phyloP scores from a whole-genome alignment of 2,113 vertebrate genomes.

The Nesoenas mayeri region DNA sequence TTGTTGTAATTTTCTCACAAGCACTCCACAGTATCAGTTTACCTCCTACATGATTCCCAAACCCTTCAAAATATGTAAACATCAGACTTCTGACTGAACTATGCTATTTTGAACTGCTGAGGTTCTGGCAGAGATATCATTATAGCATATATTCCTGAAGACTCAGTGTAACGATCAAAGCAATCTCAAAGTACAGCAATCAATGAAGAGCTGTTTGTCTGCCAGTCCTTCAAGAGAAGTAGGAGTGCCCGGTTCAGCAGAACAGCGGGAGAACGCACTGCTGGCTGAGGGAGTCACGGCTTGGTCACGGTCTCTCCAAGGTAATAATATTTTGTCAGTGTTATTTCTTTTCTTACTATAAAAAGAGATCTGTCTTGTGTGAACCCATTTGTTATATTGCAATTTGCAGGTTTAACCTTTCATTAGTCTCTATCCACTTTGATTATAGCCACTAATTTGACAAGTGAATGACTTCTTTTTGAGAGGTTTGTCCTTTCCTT shows the following conservation, averaged over 20 bases:
- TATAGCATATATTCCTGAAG: conserved; percentile 31
- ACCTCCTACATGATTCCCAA: not conserved
- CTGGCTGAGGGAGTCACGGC: not conserved
- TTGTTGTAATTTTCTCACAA: not conserved
- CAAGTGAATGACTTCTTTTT: conserved; percentile 52
- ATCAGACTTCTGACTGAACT: conserved; percentile 15
- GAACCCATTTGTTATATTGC: conserved; percentile 48
- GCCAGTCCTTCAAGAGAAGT: conserved; percentile 24
- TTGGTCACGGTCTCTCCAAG: not conserved
- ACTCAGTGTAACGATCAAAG: conserved; percentile 10
- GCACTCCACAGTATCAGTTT: not conserved
- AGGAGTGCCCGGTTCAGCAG: not conserved
- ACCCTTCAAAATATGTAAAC: not conserved
- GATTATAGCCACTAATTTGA: conserved; percentile 62
- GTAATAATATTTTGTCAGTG: conserved; percentile 46
- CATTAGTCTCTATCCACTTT: conserved; percentile 57
- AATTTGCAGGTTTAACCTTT: conserved; percentile 64
- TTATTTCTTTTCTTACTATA: conserved; percentile 28
- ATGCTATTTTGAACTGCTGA: conserved; percentile 18
- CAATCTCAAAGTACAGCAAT: conserved; percentile 21
- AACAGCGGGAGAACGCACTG: not conserved
- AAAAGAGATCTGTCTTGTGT: conserved; percentile 4
- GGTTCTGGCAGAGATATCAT: conserved; percentile 17
- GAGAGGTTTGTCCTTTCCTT: conserved; percentile 45
- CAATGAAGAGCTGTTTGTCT: conserved; percentile 51